Base-by-base conservation (phyloP, 1,140 invertebrate species). In the Drosophila pseudoananassae region DNA sequence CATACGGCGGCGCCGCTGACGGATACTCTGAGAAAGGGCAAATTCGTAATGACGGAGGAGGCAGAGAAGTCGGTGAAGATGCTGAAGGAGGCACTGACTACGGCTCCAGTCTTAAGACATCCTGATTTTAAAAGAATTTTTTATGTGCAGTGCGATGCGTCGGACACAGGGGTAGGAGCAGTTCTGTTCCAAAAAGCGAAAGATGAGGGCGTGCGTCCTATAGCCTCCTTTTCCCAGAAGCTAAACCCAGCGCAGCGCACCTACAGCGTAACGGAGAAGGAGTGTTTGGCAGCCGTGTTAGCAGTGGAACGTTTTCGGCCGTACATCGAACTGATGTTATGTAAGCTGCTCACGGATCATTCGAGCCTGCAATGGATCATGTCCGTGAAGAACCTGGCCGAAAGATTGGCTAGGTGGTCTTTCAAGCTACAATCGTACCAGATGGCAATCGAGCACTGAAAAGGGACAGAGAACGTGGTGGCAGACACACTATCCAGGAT, bases 271-370 rank as follows among this genome's bases (percentile, higher is more conserved):
- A 57, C 54, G 3, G 45, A 65, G 12, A 57, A 50, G 2, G 45
- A 65, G 9, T 49, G 53, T 9, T 14, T 14, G 1, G 25, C 23
- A 4, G 53, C 53, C 0, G 53, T 54, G 1, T 8, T 40, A 3
- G 4, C 57, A 0, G 20, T 20, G 20, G 20, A 20, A 20, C 20
- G 20, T 20, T 20, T 20, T 20, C 20, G 20, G 20, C 20, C 20
- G 27, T 51, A 6, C 23, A 51, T 1, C 20, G 47, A 4, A 46
- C 54, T 23, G 5, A 31, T 65, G 14, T n/a, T 27, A 0, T 3
- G 20, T 20, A 20, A 20, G 20, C 20, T 51, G 57, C 31, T 58
- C 1, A 66, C 55, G 0, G 46, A 66, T 23, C 36, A 66, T n/a
- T 20, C 55, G 9, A 52, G 47, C 27, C 14, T 59, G 1, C 20